phyloP scores from a whole-genome alignment of 2,113 vertebrate genomes.

The Albula goreensis region DNA sequence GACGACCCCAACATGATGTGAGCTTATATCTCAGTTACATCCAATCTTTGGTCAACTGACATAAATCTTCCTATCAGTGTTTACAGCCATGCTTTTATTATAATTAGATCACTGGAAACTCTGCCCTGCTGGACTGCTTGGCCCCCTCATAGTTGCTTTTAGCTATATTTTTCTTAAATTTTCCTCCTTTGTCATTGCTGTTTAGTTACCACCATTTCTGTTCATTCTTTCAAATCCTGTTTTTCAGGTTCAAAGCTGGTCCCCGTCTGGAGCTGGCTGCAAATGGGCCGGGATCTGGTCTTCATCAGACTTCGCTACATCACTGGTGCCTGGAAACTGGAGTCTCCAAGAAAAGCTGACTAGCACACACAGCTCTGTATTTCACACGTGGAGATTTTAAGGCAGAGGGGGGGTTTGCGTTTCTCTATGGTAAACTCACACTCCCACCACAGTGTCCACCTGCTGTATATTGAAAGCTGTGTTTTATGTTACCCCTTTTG shows the following conservation, averaged over 20 bases:
- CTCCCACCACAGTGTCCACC: slow-evolving; percentile 7
- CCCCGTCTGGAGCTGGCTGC: slow-evolving; percentile 98
- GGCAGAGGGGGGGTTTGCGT: background rate
- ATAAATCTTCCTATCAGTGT: too few species aligned
- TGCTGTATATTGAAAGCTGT: slow-evolving; percentile 23
- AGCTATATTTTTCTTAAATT: too few species aligned
- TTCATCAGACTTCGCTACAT: slow-evolving; percentile 93
- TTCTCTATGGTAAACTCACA: slow-evolving; percentile 13
- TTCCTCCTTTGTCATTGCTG: too few species aligned
- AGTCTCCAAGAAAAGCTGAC: slow-evolving; percentile 74
- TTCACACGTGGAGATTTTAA: slow-evolving; percentile 33
- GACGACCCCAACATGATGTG: too few species aligned
- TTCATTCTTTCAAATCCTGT: slow-evolving; percentile 29
- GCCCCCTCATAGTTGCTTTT: too few species aligned
- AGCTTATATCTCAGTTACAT: too few species aligned
- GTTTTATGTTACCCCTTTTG: slow-evolving; percentile 11
- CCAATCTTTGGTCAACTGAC: too few species aligned
- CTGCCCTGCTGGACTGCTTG: too few species aligned
- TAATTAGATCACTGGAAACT: too few species aligned
- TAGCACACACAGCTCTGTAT: slow-evolving; percentile 63
- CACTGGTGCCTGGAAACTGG: slow-evolving; percentile 89
- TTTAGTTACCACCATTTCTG: background rate
- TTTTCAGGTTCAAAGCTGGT: slow-evolving; percentile 91
- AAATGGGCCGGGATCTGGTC: slow-evolving; percentile 93
- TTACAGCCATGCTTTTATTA: too few species aligned